Percentiles rank a stretch among this genome's conserved stretches.
These are phyloP conservation scores for Bembecia ichneumoniformis DNA, from an alignment of 2,888 invertebrate genomes.

Conservation along the genomic window DNA sequence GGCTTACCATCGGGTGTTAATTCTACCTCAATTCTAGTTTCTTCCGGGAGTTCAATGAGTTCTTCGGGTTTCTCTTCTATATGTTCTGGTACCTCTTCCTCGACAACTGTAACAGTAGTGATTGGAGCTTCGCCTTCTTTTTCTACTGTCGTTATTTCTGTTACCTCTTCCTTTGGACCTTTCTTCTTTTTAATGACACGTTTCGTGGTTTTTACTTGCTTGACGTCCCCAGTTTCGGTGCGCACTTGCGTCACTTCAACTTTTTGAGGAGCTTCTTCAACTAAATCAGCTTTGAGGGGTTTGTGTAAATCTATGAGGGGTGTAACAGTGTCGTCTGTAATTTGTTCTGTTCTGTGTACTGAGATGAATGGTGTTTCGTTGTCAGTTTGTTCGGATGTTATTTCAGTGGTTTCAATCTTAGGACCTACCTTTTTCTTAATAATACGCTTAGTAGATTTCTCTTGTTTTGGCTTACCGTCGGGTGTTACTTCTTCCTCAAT, in stretches of 20 bases:
- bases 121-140: conserved; percentile 23
- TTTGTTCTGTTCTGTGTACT: conserved; percentile 10
- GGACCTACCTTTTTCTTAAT: conserved; percentile 16
- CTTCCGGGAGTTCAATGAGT: conserved; percentile 7
- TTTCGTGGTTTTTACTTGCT: conserved; percentile 17
- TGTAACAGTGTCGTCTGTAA: conserved; percentile 16
- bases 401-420: conserved; percentile 23
- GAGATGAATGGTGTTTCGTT: conserved; percentile 19
- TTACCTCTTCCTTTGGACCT: conserved; percentile 29
- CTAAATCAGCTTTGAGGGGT: conserved; percentile 21
- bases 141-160: conserved; percentile 27
- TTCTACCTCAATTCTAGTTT: conserved; percentile 3
- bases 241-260: conserved; percentile 24
- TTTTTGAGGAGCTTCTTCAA: conserved; percentile 20
- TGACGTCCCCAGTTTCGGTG: conserved; percentile 22
- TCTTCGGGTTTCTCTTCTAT: conserved; percentile 17
- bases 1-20: conserved; percentile 18
- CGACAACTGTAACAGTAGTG: conserved; percentile 12
- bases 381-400: conserved; percentile 30
- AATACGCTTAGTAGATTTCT: conserved; percentile 16
- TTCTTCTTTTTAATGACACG: conserved; percentile 23
- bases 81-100: conserved; percentile 20
- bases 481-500: conserved; percentile 7
- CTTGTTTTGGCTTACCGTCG: conserved; percentile 15
- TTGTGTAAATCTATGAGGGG: conserved; percentile 17